phyloP scores from a whole-genome alignment of 2,797 vertebrate genomes.

The Eulemur rubriventer region DNA sequence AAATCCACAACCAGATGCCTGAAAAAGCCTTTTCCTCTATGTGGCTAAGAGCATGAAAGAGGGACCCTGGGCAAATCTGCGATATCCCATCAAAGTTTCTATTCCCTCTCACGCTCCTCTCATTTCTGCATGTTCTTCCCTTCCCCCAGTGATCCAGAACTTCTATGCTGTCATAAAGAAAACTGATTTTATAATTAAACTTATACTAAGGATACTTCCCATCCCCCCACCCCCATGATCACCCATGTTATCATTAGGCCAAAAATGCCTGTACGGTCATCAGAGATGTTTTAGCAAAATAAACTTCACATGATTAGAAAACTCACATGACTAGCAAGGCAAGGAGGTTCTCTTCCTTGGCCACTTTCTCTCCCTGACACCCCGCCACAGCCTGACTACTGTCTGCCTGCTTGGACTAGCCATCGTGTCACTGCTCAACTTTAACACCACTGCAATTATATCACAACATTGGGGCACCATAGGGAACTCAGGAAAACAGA shows the following conservation, averaged over 20 bases:
- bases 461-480: neutral
- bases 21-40: neutral
- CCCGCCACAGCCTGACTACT: neutral
- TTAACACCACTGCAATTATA: neutral
- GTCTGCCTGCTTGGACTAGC: neutral
- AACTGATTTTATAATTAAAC: conserved; percentile 1
- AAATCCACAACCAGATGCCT: neutral
- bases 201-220: neutral
- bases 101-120: neutral
- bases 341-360: neutral
- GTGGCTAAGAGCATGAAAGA: neutral
- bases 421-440: neutral
- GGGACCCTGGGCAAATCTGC: neutral
- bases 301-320: neutral
- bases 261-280: neutral
- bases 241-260: neutral
- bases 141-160: neutral
- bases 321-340: neutral
- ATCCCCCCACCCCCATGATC: fast-evolving
- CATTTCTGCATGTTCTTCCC: neutral
- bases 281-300: neutral
- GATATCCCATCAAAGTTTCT: neutral
- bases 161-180: neutral
- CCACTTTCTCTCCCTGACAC: neutral
- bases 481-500: neutral